Evolutionary conservation across 2,888 invertebrate species (phyloP).

Genomic region (Bembecia ichneumoniformis): DNA sequence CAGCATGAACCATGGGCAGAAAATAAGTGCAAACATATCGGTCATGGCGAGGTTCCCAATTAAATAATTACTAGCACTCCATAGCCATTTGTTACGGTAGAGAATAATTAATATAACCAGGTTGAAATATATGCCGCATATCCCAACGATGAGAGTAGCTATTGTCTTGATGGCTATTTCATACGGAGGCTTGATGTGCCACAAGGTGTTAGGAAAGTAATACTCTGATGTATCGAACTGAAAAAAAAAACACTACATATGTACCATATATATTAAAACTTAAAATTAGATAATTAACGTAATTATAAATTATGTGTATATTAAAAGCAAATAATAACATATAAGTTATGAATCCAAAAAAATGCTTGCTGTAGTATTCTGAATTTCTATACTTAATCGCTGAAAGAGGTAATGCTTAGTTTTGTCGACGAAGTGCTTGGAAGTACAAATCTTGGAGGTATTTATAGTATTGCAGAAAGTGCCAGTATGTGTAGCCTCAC

Average conservation of each 20-base stretch:
- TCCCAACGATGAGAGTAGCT: conserved; percentile 73
- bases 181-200: conserved; percentile 72
- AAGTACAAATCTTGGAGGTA: no score
- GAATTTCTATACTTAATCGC: no score
- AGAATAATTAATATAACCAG: conserved; percentile 76
- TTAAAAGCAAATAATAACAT: no score
- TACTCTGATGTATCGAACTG: conserved; percentile 53
- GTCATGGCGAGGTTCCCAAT: conserved; percentile 83
- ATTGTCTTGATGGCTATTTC: conserved; percentile 75
- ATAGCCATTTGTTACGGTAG: conserved; percentile 72
- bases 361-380: no score
- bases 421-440: no score
- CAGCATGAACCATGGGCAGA: conserved; percentile 84
- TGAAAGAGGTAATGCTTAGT: no score
- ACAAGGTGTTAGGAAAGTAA: conserved; percentile 76
- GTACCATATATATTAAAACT: no score
- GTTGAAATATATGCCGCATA: conserved; percentile 79
- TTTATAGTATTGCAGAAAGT: no score
- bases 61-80: conserved; percentile 79
- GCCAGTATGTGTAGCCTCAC: no score
- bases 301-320: no score
- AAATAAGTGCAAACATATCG: conserved; percentile 75
- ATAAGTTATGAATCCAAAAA: no score
- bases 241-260: conserved; percentile 16
- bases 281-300: no score